Conservation (phyloP, 2,797 vertebrate species). For the Hypotaenidia philippensis region DNA sequence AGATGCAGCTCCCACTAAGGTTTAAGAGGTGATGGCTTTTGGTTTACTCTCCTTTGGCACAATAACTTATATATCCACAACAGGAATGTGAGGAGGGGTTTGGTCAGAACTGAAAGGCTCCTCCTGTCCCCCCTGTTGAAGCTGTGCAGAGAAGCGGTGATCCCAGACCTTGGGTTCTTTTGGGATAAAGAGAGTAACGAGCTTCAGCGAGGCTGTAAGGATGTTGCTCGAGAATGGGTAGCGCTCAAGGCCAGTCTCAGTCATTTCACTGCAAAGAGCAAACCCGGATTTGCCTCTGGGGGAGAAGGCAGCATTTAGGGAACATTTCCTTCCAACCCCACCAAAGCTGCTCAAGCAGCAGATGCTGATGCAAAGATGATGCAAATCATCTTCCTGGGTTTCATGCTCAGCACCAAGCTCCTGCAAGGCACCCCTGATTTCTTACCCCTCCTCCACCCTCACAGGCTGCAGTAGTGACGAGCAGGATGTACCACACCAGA, state of each 20-base stretch:
- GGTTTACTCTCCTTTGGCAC: neutral
- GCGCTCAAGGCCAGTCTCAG: neutral
- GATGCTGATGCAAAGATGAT: neutral
- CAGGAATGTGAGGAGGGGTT: neutral
- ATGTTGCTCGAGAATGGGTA: neutral
- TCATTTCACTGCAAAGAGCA: neutral
- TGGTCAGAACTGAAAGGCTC: neutral
- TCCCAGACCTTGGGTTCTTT: neutral
- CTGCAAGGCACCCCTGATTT: neutral
- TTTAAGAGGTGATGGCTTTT: neutral
- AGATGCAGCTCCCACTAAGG: neutral
- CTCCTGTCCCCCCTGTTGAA: neutral
- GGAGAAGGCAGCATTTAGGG: neutral
- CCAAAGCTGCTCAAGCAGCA: neutral
- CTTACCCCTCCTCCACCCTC: neutral
- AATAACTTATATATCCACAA: neutral
- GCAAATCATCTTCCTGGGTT: neutral
- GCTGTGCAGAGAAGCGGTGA: neutral
- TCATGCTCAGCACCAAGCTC: neutral
- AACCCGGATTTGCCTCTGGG: neutral
- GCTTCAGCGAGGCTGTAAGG: neutral
- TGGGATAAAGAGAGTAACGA: neutral
- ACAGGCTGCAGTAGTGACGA: neutral
- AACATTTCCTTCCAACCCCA: neutral
- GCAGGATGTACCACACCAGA: neutral